phyloP scores from a whole-genome alignment of 2,888 invertebrate genomes.

The Anagyrus pseudococci region DNA sequence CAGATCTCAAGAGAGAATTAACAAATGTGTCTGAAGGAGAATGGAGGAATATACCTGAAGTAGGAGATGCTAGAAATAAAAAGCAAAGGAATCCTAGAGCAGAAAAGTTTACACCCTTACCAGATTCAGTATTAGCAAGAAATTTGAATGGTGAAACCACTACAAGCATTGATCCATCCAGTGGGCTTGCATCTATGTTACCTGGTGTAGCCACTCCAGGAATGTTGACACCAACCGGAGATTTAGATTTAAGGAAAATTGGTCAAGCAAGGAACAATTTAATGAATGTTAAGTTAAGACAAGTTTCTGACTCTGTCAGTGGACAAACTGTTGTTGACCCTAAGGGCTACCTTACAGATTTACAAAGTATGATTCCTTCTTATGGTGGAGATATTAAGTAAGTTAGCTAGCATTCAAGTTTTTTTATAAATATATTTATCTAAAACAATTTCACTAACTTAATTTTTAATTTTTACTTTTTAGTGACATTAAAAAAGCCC shows the following conservation, averaged over 20 bases:
- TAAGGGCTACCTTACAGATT: slow-evolving; percentile 98
- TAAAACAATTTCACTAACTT: neutral
- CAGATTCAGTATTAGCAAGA: slow-evolving; percentile 91
- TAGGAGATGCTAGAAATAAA: slow-evolving; percentile 97
- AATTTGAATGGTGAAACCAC: slow-evolving; percentile 84
- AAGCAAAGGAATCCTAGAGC: slow-evolving; percentile 94
- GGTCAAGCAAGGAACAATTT: slow-evolving; percentile 98
- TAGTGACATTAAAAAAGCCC: slow-evolving; percentile 94
- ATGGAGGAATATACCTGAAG: slow-evolving; percentile 97
- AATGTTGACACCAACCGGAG: slow-evolving; percentile 86
- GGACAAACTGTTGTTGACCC: slow-evolving; percentile 99
- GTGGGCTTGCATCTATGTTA: slow-evolving; percentile 86
- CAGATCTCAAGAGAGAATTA: slow-evolving; percentile 90
- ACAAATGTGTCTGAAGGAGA: slow-evolving; percentile 88
- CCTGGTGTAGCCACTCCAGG: slow-evolving; percentile 85
- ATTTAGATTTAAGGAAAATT: slow-evolving; percentile 97
- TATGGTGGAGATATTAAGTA: slow-evolving; percentile 96
- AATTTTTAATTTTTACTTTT: slow-evolving; percentile 37
- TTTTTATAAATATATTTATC: neutral
- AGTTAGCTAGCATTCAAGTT: too few relatives aligned
- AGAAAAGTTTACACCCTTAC: slow-evolving; percentile 96
- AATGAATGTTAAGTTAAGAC: slow-evolving; percentile 93
- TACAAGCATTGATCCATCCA: slow-evolving; percentile 81
- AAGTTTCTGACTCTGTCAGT: slow-evolving; percentile 94
- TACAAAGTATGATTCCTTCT: slow-evolving; percentile 98